Evolutionary conservation across 2,113 vertebrate genomes (phyloP), one percentile per base, ranked within the genome.

Genomic region (Hippocampus mohnikei): DNA sequence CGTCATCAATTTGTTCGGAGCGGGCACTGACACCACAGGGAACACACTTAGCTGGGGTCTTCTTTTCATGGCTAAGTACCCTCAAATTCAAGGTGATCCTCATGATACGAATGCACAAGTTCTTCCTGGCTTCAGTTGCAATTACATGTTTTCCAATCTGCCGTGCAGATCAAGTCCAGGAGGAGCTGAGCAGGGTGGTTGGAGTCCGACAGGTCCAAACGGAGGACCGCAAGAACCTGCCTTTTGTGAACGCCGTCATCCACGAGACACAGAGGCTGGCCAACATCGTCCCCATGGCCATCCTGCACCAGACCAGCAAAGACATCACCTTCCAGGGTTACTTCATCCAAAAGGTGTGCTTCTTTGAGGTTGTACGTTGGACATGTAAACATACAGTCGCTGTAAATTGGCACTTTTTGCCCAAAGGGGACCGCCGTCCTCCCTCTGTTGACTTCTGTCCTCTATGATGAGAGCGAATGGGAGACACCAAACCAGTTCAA

Each of bases 71-170:
- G 83, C 90, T 21, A 93, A 89, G 70, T 82, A 90, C 27, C 91
- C 92, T 37, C 78, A 90, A 4, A 78, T 94, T 59, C 93, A 94
- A 86, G 89, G 93, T 94, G 15, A 16, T 21, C 23, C 58, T 58
- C 23, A 58, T 78, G 84, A 40, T 33, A 61, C 37, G 23, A 52
- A 21, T 20, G 48, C 27, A 8, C 15, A 18, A 0, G 15, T 48
- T 53, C 20, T 53, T 53, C 0, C 7, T 5, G 44, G 80, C 75
- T 84, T 40, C 83, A 83, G 21, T 13, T 9, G 23, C 41, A 62
- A 23, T 69, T 77, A 25, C 86, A 84, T 18, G 3, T 77, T 90
- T 41, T 60, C 67, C 12, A 8, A 41, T 9, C 41, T 9, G 27
- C 3, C 62, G 0, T 59, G 1, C 66, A 93, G 90, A 87, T n/a